phyloP scores from a whole-genome alignment of 2,113 vertebrate species.

The Neolamprologus toae region DNA sequence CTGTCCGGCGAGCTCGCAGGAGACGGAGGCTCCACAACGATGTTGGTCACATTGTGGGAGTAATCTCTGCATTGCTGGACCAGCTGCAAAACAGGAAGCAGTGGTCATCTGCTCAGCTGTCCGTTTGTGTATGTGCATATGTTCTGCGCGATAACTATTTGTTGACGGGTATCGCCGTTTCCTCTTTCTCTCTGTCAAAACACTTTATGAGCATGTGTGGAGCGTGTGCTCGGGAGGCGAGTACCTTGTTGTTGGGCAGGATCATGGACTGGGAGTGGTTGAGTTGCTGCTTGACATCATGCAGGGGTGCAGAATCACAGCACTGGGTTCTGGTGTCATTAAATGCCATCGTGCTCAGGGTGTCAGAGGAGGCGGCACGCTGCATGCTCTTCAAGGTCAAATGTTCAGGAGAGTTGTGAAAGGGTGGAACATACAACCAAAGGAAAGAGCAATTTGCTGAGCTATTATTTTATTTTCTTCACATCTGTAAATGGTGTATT shows the following conservation, averaged over 20 bases:
- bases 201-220: not conserved
- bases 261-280: constrained; percentile 70
- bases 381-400: constrained; percentile 60
- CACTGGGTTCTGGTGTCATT: not conserved
- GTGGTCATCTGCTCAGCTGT: not conserved
- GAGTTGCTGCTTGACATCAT: constrained; percentile 34
- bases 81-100: constrained; percentile 16
- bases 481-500: not conserved
- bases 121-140: not conserved
- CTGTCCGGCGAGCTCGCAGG: constrained; percentile 60
- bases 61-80: constrained; percentile 52
- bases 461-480: not conserved
- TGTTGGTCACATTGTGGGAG: constrained; percentile 52
- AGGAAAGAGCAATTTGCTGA: not conserved
- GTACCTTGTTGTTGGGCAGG: constrained; percentile 69
- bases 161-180: not conserved
- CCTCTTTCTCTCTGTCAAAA: not conserved
- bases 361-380: constrained; percentile 60
- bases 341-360: constrained; percentile 38
- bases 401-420: not conserved
- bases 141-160: not conserved
- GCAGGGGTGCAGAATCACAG: not conserved
- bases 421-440: not conserved
- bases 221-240: not conserved
- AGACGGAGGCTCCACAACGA: constrained; percentile 57